Evolutionary conservation across 2,113 vertebrate species (phyloP).

Genomic region (Indri indri): DNA sequence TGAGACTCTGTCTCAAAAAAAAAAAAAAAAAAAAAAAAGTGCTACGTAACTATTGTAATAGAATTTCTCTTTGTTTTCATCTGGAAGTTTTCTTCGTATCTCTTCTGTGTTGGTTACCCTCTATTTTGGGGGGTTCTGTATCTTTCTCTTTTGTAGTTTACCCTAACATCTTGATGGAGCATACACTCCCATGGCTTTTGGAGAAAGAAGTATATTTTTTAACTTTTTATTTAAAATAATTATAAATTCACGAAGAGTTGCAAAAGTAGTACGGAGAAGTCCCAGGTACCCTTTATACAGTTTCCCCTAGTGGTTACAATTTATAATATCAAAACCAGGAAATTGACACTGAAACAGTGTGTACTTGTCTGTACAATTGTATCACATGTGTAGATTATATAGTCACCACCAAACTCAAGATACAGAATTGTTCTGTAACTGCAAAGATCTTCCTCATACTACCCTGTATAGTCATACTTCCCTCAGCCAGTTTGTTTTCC

Average conservation of each 20-base stretch:
- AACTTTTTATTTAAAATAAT: constrained; percentile 29
- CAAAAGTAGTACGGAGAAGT: neutral
- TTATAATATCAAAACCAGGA: neutral
- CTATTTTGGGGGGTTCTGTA: neutral
- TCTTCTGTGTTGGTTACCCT: neutral
- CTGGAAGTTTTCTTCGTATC: neutral
- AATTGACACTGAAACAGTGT: neutral
- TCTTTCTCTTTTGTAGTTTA: neutral
- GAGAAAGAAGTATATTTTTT: neutral
- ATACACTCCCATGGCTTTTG: neutral
- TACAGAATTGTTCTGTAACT: neutral
- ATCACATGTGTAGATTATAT: neutral
- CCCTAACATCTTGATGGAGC: neutral
- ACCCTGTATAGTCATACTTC: neutral
- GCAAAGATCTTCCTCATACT: neutral
- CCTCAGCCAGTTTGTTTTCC: neutral
- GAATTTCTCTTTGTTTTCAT: neutral
- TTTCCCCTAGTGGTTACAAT: neutral
- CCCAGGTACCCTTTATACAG: neutral
- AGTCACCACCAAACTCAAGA: neutral
- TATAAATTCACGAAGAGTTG: neutral
- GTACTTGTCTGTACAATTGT: neutral
- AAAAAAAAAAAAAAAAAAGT: too few relatives aligned
- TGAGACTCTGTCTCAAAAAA: too few relatives aligned
- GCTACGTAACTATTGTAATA: neutral